Conservation (phyloP, 1,140 invertebrate species). For the Lutraria rhynchaena region DNA sequence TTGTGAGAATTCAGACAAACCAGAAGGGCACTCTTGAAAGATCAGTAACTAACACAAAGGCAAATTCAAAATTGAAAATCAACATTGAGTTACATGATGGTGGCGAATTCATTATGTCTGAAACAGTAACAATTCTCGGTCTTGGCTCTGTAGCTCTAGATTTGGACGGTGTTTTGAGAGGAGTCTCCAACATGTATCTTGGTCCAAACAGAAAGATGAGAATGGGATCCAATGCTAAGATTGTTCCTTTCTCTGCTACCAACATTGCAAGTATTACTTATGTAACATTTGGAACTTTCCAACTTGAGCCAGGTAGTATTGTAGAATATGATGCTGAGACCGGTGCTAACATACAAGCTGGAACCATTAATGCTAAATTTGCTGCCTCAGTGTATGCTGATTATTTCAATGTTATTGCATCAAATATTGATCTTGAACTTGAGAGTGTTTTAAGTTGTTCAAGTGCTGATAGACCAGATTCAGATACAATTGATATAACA, state of each 20-base stretch:
- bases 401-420: slow-evolving; percentile 72
- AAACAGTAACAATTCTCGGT: slow-evolving; percentile 72
- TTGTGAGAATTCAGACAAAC: slow-evolving; percentile 67
- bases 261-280: slow-evolving; percentile 56
- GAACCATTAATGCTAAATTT: slow-evolving; percentile 70
- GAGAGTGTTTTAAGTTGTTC: slow-evolving; percentile 70
- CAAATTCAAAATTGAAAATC: slow-evolving; percentile 71
- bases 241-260: slow-evolving; percentile 67
- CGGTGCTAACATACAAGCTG: slow-evolving; percentile 72
- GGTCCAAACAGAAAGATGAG: slow-evolving; percentile 67
- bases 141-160: slow-evolving; percentile 68
- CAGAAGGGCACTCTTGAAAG: slow-evolving; percentile 74
- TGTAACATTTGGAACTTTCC: slow-evolving; percentile 71
- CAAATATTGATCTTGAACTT: slow-evolving; percentile 68
- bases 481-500: slow-evolving; percentile 64
- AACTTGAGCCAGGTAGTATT: slow-evolving; percentile 71
- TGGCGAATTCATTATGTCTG: slow-evolving; percentile 73
- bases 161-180: slow-evolving; percentile 70
- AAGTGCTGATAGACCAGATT: slow-evolving; percentile 63
- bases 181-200: slow-evolving; percentile 71
- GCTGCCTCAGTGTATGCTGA: slow-evolving; percentile 68
- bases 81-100: slow-evolving; percentile 74
- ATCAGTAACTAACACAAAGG: slow-evolving; percentile 56
- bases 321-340: slow-evolving; percentile 72
- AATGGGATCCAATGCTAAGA: slow-evolving; percentile 68